Conservation (phyloP, 2,113 vertebrate genomes). For the Montifringilla adamsi region DNA sequence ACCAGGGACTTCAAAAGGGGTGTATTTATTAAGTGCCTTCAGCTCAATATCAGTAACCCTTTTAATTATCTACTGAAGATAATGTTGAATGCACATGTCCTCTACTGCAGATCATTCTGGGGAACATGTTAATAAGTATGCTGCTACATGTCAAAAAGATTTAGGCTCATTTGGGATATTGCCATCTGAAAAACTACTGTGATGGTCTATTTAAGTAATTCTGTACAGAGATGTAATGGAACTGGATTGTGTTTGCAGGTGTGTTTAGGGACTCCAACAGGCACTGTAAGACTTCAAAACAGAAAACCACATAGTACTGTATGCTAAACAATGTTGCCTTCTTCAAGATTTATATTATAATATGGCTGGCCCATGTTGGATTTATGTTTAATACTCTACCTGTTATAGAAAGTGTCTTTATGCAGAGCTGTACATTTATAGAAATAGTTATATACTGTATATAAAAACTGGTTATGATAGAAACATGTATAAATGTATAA, state of each 20-base stretch:
- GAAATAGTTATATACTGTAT: slow-evolving; percentile 74
- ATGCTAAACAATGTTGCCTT: slow-evolving; percentile 47
- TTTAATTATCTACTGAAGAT: slow-evolving; percentile 40
- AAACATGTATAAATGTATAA: slow-evolving; percentile 70
- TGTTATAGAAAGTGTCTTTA: slow-evolving; percentile 52
- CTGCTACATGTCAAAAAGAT: slow-evolving; percentile 56
- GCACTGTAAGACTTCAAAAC: neutral
- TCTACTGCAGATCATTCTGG: neutral
- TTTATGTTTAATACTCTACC: slow-evolving; percentile 66
- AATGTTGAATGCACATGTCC: slow-evolving; percentile 32
- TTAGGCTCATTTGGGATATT: neutral
- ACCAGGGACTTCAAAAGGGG: slow-evolving; percentile 46
- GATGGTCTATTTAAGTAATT: slow-evolving; percentile 45
- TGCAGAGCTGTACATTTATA: slow-evolving; percentile 76
- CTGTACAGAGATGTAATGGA: slow-evolving; percentile 18
- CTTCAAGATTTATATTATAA: slow-evolving; percentile 64
- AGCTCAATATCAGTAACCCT: slow-evolving; percentile 20
- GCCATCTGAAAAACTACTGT: slow-evolving; percentile 15
- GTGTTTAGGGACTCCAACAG: slow-evolving; percentile 8
- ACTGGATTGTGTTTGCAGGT: neutral
- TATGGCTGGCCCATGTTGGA: slow-evolving; percentile 83
- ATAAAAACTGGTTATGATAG: slow-evolving; percentile 59
- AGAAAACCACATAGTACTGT: slow-evolving; percentile 16
- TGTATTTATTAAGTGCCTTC: slow-evolving; percentile 72
- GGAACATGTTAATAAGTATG: slow-evolving; percentile 47